A percentile compares a stretch with the other conserved stretches of the same genome.
Evolutionary conservation across 2,113 vertebrate genomes (phyloP).

Genomic region (Odontophorus gujanensis): DNA sequence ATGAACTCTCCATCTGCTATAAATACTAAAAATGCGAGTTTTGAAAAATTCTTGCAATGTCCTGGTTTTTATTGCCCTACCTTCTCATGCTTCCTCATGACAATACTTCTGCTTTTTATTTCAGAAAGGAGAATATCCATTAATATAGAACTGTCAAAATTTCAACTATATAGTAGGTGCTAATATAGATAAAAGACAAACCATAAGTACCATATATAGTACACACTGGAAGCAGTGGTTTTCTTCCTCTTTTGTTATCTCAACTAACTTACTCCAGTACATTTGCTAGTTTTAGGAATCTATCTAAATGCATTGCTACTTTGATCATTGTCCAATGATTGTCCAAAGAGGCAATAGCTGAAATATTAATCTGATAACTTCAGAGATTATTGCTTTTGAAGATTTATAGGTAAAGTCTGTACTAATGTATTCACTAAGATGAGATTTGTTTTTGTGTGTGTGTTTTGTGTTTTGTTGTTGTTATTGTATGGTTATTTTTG

Average conservation of each 20-base stretch:
- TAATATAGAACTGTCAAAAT: neutral
- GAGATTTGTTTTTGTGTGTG: neutral
- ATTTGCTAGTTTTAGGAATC: neutral
- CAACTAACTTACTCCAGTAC: neutral
- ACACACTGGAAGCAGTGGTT: neutral
- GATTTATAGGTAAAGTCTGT: neutral
- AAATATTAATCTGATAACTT: constrained; percentile 22
- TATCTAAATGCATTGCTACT: neutral
- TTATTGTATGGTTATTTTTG: no score
- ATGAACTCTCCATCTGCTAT: neutral
- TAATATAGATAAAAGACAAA: neutral
- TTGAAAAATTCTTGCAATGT: neutral
- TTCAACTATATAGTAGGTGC: neutral
- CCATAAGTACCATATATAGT: neutral
- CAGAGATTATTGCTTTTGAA: neutral
- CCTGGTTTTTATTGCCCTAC: neutral
- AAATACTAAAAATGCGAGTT: neutral
- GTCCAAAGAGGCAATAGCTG: neutral
- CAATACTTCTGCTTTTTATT: neutral
- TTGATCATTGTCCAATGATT: neutral
- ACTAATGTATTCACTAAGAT: neutral
- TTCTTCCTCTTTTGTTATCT: neutral
- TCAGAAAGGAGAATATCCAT: neutral
- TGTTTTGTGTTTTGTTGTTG: neutral
- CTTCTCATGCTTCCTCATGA: neutral